phyloP scores from a whole-genome alignment of 2,113 vertebrate genomes.

The Barbus barbus region DNA sequence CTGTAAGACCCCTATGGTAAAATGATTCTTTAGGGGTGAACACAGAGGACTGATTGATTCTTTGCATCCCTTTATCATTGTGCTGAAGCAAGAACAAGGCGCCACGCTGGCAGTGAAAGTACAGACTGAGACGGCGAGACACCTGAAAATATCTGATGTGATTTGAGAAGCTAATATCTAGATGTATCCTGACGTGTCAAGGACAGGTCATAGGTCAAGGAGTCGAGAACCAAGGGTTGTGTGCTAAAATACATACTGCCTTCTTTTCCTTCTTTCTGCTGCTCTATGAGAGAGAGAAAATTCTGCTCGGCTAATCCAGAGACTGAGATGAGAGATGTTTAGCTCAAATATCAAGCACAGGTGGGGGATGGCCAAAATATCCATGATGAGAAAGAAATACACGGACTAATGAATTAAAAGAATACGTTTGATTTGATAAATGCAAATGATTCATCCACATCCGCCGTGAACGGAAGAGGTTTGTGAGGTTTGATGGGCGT shows the following conservation, averaged over 20 bases:
- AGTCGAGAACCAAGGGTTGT: slow-evolving; percentile 7
- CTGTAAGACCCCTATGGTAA: slow-evolving; percentile 45
- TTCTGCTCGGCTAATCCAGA: slow-evolving; percentile 10
- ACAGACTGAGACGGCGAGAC: slow-evolving; percentile 28
- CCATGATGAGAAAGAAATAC: neutral
- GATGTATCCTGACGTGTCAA: slow-evolving; percentile 1
- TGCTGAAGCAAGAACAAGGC: slow-evolving; percentile 56
- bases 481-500: slow-evolving; percentile 30
- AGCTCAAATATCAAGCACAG: slow-evolving; percentile 55
- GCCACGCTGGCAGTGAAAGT: slow-evolving; percentile 55
- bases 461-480: slow-evolving; percentile 42
- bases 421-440: neutral
- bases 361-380: slow-evolving; percentile 2
- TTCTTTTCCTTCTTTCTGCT: slow-evolving; percentile 33
- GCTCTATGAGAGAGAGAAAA: slow-evolving; percentile 29
- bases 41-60: slow-evolving; percentile 57
- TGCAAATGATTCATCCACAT: neutral
- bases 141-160: neutral
- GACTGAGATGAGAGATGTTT: slow-evolving; percentile 35
- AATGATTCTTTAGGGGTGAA: slow-evolving; percentile 52
- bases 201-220: slow-evolving; percentile 15
- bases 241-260: slow-evolving; percentile 48
- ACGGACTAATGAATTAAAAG: neutral
- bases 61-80: slow-evolving; percentile 58
- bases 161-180: neutral